Evolutionary conservation across 53 echinoderm and acorn worm species (phyloP).

Genomic region (Mesocentrotus franciscanus): DNA sequence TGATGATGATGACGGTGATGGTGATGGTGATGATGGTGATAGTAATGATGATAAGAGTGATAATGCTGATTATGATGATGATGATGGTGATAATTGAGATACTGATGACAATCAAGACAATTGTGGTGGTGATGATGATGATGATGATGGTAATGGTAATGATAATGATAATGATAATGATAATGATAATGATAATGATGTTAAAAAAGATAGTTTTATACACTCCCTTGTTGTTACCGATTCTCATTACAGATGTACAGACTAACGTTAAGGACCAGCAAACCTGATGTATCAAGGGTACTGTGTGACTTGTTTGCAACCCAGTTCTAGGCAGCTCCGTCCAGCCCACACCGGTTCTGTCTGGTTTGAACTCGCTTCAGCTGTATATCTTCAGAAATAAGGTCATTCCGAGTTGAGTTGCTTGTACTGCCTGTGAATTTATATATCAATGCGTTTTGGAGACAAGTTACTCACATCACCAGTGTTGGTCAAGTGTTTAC

Average conservation of each 20-base stretch:
- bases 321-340: slow-evolving; percentile 80
- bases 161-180: slow-evolving; percentile 14
- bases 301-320: slow-evolving; percentile 83
- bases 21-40: not conserved
- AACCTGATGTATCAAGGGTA: slow-evolving; percentile 82
- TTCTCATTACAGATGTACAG: slow-evolving; percentile 90
- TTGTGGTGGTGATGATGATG: slow-evolving; percentile 11
- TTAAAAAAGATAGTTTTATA: not conserved
- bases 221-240: not conserved
- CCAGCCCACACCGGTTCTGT: slow-evolving; percentile 41
- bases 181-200: slow-evolving; percentile 33
- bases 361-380: slow-evolving; percentile 56
- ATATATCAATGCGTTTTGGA: not conserved
- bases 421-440: slow-evolving; percentile 53
- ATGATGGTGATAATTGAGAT: not conserved
- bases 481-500: not conserved
- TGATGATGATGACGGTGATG: not conserved
- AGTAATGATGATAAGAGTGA: not conserved
- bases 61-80: not conserved
- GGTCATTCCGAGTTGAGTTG: slow-evolving; percentile 45
- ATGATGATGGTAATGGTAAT: not conserved
- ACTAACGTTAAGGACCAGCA: slow-evolving; percentile 93
- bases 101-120: not conserved
- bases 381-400: slow-evolving; percentile 43
- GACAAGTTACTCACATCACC: not conserved